A percentile compares a stretch with the other conserved stretches of the same genome.
phyloP scores from a whole-genome alignment of 2,113 vertebrate species.

The Hyla sarda region DNA sequence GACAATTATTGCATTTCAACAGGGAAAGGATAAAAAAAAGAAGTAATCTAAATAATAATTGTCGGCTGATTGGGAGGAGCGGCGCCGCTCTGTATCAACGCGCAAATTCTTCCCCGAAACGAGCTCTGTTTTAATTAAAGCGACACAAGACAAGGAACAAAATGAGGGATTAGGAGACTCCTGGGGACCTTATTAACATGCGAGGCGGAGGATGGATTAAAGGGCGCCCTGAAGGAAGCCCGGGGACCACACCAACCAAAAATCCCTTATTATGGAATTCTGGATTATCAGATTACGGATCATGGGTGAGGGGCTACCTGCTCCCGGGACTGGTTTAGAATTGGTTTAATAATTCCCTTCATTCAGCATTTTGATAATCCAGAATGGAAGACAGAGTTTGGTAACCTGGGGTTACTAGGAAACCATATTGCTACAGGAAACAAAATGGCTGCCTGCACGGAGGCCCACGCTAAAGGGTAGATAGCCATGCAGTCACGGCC shows the following conservation, averaged over 20 bases:
- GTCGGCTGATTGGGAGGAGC: neutral
- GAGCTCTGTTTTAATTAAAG: neutral
- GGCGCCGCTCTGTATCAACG: neutral
- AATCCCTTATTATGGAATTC: neutral
- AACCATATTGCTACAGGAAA: neutral
- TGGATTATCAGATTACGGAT: neutral
- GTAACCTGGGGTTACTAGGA: neutral
- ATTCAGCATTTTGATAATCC: neutral
- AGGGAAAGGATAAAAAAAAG: neutral
- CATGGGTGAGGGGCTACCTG: too few species aligned
- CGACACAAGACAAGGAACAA: neutral
- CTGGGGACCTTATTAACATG: neutral
- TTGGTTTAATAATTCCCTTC: neutral
- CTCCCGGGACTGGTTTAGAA: neutral
- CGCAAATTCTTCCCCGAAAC: neutral
- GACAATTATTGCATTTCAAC: neutral
- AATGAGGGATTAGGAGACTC: conserved; percentile 12
- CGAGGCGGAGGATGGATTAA: neutral
- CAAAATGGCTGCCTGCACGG: neutral
- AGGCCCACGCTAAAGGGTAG: neutral
- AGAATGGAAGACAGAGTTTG: neutral
- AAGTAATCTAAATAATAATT: neutral
- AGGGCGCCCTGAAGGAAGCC: too few species aligned
- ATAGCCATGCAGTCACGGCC: neutral
- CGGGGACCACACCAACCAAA: neutral